Conservation (phyloP, 2,888 invertebrate species). For the Belgica antarctica region DNA sequence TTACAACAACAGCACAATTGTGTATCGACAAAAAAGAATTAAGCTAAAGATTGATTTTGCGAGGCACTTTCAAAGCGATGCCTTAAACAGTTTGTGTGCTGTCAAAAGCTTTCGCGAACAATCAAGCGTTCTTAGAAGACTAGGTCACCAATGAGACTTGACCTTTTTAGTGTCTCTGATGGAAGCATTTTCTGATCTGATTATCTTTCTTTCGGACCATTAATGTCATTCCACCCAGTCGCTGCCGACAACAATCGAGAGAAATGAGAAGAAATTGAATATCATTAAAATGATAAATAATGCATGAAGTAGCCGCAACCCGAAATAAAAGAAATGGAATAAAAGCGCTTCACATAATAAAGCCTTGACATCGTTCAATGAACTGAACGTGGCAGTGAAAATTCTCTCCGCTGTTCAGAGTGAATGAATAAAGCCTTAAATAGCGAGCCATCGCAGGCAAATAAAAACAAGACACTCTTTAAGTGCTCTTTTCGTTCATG, state of each 20-base stretch:
- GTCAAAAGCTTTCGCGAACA: background rate
- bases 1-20: background rate
- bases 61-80: no score
- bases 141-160: slow-evolving; percentile 2
- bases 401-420: background rate
- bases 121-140: background rate
- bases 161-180: background rate
- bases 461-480: slow-evolving; percentile 12
- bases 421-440: background rate
- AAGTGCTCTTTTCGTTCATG: background rate
- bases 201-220: background rate
- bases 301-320: slow-evolving; percentile 26
- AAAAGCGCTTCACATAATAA: slow-evolving; percentile 11
- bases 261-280: slow-evolving; percentile 20
- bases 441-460: background rate
- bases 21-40: background rate
- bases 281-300: slow-evolving; percentile 16
- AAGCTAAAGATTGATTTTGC: no score
- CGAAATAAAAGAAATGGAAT: no score
- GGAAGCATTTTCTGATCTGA: slow-evolving; percentile 1
- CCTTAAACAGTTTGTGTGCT: no score
- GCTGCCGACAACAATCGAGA: background rate
- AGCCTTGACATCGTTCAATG: slow-evolving; percentile 23
- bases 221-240: background rate
- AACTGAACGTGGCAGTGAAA: slow-evolving; percentile 21